Conservation (phyloP, 2,113 vertebrate genomes). For the Andinoacara biseriatus region DNA sequence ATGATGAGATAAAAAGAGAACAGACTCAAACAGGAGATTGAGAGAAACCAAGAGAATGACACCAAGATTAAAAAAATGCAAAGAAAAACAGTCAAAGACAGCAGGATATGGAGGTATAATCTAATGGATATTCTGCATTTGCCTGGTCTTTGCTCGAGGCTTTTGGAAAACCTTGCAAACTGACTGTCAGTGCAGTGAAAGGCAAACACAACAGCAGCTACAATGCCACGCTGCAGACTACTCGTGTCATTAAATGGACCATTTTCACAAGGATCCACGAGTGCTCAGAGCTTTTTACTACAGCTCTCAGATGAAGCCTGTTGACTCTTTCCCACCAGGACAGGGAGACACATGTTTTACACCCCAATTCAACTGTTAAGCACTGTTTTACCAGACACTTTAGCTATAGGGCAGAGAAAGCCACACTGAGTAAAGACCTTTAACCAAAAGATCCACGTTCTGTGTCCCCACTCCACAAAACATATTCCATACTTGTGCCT, state of each 20-base stretch:
- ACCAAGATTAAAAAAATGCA: neutral
- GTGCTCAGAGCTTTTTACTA: neutral
- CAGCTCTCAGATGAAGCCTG: neutral
- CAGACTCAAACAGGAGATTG: neutral
- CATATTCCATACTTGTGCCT: neutral
- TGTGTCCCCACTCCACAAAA: neutral
- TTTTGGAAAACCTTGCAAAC: neutral
- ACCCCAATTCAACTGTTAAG: neutral
- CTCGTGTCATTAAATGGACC: constrained; percentile 21
- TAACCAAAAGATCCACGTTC: neutral
- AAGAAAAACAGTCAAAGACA: neutral
- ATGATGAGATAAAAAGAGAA: neutral
- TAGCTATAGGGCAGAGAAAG: neutral
- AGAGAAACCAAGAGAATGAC: neutral
- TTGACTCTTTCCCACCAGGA: neutral
- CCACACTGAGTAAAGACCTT: neutral
- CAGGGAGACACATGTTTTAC: neutral
- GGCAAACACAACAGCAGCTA: constrained; percentile 15
- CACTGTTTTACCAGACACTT: neutral
- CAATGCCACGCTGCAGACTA: neutral
- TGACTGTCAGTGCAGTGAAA: constrained; percentile 10
- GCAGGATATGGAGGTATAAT: neutral
- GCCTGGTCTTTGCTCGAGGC: constrained; percentile 27
- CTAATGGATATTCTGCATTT: neutral
- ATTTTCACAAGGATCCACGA: neutral